Conservation (phyloP, 1,140 invertebrate species). For the Ruditapes philippinarum region DNA sequence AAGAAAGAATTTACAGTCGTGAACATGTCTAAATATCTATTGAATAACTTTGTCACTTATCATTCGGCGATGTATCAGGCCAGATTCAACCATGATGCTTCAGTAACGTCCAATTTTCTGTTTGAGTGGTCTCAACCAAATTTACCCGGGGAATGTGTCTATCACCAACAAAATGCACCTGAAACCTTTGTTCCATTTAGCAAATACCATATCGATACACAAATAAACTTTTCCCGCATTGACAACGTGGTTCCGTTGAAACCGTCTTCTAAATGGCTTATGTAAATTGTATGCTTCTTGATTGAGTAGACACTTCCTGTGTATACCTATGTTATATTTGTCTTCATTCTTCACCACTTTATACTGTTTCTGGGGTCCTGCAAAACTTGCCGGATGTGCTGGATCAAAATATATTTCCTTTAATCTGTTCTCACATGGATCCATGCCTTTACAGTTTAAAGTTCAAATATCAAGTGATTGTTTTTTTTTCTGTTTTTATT, state of each 20-base stretch:
- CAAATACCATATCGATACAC: neutral
- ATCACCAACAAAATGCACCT: conserved; percentile 86
- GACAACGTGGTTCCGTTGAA: neutral
- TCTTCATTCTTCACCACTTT: conserved; percentile 9
- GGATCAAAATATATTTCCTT: conserved; percentile 3
- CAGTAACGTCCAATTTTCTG: conserved; percentile 16
- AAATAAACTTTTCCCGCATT: neutral
- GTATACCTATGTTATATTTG: neutral
- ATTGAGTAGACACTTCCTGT: neutral
- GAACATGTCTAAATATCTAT: neutral
- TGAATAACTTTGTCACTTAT: conserved; percentile 5
- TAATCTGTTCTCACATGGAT: conserved; percentile 7
- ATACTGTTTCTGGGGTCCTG: conserved; percentile 8
- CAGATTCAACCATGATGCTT: too few species aligned
- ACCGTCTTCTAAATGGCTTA: neutral
- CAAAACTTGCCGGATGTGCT: neutral
- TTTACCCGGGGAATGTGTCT: too few species aligned
- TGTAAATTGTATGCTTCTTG: conserved; percentile 28
- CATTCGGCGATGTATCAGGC: too few species aligned
- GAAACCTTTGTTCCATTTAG: conserved; percentile 89
- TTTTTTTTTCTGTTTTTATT: neutral
- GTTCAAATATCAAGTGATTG: neutral
- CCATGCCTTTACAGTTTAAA: conserved; percentile 8
- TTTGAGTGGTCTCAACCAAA: conserved; percentile 3
- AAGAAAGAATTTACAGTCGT: neutral